A percentile compares a stretch with the other conserved stretches of the same genome.
These are phyloP conservation scores for Anthoscopus minutus DNA, from an alignment of 2,113 vertebrate species.

Conservation along the genomic window DNA sequence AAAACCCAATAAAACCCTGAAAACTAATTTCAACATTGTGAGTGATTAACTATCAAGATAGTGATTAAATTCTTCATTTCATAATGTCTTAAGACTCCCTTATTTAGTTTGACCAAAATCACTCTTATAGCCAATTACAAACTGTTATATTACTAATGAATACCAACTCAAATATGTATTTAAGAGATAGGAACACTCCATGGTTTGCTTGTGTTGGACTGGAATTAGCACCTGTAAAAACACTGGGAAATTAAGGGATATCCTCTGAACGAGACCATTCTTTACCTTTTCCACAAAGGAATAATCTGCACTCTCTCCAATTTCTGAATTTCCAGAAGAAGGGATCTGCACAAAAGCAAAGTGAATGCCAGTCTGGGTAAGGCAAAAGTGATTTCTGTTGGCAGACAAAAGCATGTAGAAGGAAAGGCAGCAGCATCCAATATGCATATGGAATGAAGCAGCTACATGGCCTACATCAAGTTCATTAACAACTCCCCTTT, in stretches of 20 bases:
- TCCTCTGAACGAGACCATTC: neutral
- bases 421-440: neutral
- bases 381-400: neutral
- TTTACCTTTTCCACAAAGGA: conserved; percentile 4
- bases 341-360: conserved; percentile 21
- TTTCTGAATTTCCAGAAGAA: conserved; percentile 26
- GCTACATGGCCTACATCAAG: neutral
- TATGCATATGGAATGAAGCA: neutral
- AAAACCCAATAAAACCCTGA: no score
- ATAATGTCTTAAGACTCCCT: neutral
- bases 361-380: neutral
- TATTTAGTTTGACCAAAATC: neutral
- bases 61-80: neutral
- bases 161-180: neutral
- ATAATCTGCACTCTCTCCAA: neutral
- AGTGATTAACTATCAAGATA: neutral
- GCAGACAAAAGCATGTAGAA: neutral
- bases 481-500: neutral
- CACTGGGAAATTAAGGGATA: neutral
- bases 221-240: neutral
- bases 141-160: neutral
- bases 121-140: neutral
- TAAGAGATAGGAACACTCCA: neutral
- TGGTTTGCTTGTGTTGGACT: neutral
- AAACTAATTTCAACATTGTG: neutral